Conservation (phyloP, 2,113 vertebrate genomes). For the Rhagologus leucostigma region DNA sequence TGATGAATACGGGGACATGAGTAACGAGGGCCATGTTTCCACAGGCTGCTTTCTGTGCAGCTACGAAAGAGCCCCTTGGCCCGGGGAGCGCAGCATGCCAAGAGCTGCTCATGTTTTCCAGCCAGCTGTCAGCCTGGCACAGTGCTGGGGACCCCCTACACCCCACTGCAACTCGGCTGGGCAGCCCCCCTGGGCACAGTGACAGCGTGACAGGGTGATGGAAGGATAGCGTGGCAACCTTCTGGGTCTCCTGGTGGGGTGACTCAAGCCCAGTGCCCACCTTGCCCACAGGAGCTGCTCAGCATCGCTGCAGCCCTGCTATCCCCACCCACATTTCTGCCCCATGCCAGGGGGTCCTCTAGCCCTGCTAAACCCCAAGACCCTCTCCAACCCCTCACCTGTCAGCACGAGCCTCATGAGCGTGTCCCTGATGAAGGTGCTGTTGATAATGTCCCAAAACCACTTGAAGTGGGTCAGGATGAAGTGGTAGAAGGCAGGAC, state of each 20-base stretch:
- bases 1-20: neutral
- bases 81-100: rapidly evolving
- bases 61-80: neutral
- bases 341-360: rapidly evolving
- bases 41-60: neutral
- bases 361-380: neutral
- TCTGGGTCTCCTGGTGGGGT: neutral
- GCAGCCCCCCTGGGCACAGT: neutral
- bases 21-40: neutral
- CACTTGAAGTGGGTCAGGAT: constrained; percentile 86
- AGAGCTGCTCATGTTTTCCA: neutral
- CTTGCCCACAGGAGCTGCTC: neutral
- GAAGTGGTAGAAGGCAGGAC: constrained; percentile 76
- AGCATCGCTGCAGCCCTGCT: rapidly evolving
- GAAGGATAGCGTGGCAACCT: neutral
- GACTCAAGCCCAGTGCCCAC: neutral
- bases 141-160: neutral
- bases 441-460: constrained; percentile 89
- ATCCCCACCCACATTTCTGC: neutral
- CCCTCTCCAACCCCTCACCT: constrained; percentile 35
- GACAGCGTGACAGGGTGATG: neutral
- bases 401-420: constrained; percentile 88
- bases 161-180: neutral
- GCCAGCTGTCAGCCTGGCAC: neutral
- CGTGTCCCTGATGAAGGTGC: constrained; percentile 77